These are phyloP conservation scores for Scaptomyza montana DNA, from an alignment of 1,140 invertebrate genomes.

Conservation along the genomic window DNA sequence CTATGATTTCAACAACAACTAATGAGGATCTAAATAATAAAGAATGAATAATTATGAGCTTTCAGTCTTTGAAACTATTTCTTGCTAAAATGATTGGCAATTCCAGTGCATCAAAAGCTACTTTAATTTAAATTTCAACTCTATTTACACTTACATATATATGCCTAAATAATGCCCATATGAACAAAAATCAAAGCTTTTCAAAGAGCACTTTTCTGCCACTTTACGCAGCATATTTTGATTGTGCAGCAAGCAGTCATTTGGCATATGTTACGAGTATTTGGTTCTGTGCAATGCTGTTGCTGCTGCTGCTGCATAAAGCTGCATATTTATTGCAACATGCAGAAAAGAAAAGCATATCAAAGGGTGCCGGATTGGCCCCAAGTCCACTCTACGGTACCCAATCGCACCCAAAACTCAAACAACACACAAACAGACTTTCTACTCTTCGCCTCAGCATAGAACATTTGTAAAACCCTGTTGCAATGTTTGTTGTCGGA, in stretches of 20 bases:
- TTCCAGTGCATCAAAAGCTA: not conserved
- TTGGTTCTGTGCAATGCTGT: not conserved
- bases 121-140: constrained; percentile 10
- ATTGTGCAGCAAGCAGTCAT: constrained; percentile 28
- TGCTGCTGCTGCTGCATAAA: constrained; percentile 53
- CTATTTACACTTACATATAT: not conserved
- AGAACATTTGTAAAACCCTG: constrained; percentile 35
- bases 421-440: not conserved
- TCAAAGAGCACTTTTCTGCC: constrained; percentile 30
- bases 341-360: constrained; percentile 76
- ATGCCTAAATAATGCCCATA: constrained; percentile 16
- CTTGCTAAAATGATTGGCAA: constrained; percentile 2
- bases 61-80: not conserved
- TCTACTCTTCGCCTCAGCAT: not conserved
- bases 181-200: constrained; percentile 6
- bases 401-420: constrained; percentile 16
- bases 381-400: constrained; percentile 15
- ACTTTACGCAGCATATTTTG: constrained; percentile 7
- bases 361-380: constrained; percentile 54
- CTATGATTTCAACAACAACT: not conserved
- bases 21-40: too few species aligned
- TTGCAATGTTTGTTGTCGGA: constrained; percentile 44
- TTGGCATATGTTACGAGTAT: constrained; percentile 49
- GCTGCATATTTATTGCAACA: constrained; percentile 81
- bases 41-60: constrained; percentile 2